Conservation (phyloP, 1,140 invertebrate genomes). For the Rhopalosiphum padi region DNA sequence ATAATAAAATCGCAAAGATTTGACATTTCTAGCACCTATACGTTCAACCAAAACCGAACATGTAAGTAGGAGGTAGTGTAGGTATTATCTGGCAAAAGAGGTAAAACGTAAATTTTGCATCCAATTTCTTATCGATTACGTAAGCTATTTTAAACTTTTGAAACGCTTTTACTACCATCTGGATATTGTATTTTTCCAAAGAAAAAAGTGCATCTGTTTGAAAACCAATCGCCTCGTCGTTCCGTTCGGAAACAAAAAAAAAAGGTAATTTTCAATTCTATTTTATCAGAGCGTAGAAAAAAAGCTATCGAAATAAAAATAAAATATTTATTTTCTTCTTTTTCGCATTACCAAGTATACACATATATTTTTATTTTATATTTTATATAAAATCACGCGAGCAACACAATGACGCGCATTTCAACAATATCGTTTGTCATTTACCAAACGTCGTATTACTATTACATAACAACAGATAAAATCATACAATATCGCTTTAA, state of each 20-base stretch:
- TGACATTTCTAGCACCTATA: too few species aligned
- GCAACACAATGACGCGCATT: not conserved
- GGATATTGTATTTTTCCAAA: not conserved
- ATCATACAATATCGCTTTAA: too few species aligned
- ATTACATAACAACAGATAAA: too few species aligned
- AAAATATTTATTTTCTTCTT: not conserved
- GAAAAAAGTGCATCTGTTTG: not conserved
- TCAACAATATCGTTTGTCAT: not conserved
- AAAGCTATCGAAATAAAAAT: not conserved
- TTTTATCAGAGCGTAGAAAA: not conserved
- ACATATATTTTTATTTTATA: not conserved
- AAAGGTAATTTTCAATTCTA: constrained; percentile 5
- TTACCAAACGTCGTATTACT: not conserved
- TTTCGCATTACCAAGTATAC: not conserved
- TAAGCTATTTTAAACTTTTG: not conserved
- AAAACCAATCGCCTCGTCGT: not conserved
- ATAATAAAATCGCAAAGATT: too few species aligned
- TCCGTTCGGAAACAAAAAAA: not conserved
- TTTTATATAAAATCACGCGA: not conserved
- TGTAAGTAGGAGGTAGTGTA: too few species aligned
- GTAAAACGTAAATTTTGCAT: not conserved
- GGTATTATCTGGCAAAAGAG: too few species aligned
- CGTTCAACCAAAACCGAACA: too few species aligned
- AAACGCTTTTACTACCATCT: not conserved
- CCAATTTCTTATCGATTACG: not conserved